Conservation (phyloP, 2,797 vertebrate genomes). For the Rachycentron canadum region DNA sequence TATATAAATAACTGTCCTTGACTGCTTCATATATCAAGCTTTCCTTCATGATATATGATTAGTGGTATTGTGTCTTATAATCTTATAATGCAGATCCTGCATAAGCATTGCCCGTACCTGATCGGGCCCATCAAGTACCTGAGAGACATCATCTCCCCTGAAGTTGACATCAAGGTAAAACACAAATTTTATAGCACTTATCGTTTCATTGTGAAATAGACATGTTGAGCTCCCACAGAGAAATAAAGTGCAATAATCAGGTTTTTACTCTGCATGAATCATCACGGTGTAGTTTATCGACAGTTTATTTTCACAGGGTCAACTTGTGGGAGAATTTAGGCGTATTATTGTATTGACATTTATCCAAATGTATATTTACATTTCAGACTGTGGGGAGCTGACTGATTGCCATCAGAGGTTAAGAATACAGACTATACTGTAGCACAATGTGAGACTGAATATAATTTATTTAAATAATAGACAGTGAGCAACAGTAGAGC, state of each 20-base stretch:
- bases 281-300: slow-evolving; percentile 33
- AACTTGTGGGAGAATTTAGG: slow-evolving; percentile 29
- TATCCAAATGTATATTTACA: slow-evolving; percentile 42
- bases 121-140: slow-evolving; percentile 89
- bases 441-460: slow-evolving; percentile 11
- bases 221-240: slow-evolving; percentile 15
- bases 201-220: background rate
- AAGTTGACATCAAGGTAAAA: slow-evolving; percentile 91
- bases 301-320: slow-evolving; percentile 36
- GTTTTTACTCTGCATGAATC: slow-evolving; percentile 17
- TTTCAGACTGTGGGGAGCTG: slow-evolving; percentile 20
- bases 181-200: background rate
- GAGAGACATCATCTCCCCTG: slow-evolving; percentile 84
- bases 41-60: background rate
- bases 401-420: slow-evolving; percentile 27
- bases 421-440: slow-evolving; percentile 5
- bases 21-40: background rate
- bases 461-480: slow-evolving; percentile 21
- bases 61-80: slow-evolving; percentile 22
- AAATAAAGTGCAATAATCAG: background rate
- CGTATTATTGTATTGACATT: slow-evolving; percentile 30
- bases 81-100: slow-evolving; percentile 84
- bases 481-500: background rate
- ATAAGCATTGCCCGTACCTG: slow-evolving; percentile 90
- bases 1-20: background rate